Evolutionary conservation across 2,888 invertebrate genomes (phyloP), one percentile per base, ranked within the genome.

Genomic region (Smittia sp.): DNA sequence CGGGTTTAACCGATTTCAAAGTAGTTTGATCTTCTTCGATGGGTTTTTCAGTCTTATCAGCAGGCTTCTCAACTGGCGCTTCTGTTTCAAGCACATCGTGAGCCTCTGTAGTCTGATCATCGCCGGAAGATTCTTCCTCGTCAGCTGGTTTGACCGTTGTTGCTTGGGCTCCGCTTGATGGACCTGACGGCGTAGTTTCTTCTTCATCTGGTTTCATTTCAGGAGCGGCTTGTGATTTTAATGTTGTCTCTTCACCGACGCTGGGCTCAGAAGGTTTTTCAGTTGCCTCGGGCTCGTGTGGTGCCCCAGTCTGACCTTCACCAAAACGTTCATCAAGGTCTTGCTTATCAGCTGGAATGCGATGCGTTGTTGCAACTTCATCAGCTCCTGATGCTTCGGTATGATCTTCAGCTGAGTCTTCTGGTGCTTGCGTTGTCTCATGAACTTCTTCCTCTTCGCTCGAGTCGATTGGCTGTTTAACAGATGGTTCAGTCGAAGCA

Each of bases 191-290:
- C 32, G 20, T 27, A 39, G n/a, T 52, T 15, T 73, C 62, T 1
- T 1, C 54, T 62, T 72, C 73, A 9, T 38, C 25, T 9, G 63
- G 15, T 62, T 18, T 62, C 4, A 62, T 18, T 1, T 62, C 22
- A 9, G 62, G 11, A 62, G 20, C 18, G 2, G 3, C 62, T 20
- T 3, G 1, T 18, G 62, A 46, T 46, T 46, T 46, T 15, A 46
- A 62, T 74, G 58, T 74, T 73, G 75, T 78, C 76, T n/a, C 46
- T 46, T 32, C 32, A 15, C 2, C 11, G 6, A 13, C 11, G 65
- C 77, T 77, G 22, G 76, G 77, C 15, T 76, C 76, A 73, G 77
- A 77, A 41, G 78, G 77, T 20, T 3, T 6, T 46, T 46, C 46
- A 13, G n/a, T 15, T 46, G 46, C 2, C n/a, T 46, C 11, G n/a